phyloP scores from a whole-genome alignment of 2,888 invertebrate species.

The Calameuta pallipes region DNA sequence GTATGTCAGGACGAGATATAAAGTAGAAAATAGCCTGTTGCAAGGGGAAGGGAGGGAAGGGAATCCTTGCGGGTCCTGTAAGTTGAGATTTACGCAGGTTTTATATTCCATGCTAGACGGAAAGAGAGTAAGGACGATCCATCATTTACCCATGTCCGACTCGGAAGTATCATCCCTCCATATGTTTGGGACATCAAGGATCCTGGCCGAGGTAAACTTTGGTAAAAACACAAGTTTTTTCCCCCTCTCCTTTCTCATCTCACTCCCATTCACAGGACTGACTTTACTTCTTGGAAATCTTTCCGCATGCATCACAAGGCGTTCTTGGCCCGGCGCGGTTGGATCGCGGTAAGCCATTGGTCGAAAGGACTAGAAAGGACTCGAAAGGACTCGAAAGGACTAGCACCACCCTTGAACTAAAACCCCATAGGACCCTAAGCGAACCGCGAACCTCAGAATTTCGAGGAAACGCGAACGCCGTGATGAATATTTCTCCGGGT shows the following conservation, averaged over 20 bases:
- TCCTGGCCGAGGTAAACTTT: slow-evolving; percentile 37
- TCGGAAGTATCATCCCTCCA: slow-evolving; percentile 55
- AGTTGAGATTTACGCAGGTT: slow-evolving; percentile 60
- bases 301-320: slow-evolving; percentile 53
- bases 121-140: slow-evolving; percentile 50
- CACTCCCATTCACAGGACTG: neutral
- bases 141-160: slow-evolving; percentile 63
- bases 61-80: slow-evolving; percentile 5
- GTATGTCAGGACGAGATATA: neutral
- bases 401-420: slow-evolving; percentile 22
- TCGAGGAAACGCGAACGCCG: slow-evolving; percentile 39
- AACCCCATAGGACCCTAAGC: slow-evolving; percentile 12
- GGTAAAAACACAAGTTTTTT: slow-evolving; percentile 42
- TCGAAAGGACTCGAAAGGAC: neutral
- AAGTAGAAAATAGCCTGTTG: neutral
- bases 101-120: slow-evolving; percentile 51
- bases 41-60: neutral
- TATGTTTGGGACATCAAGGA: neutral
- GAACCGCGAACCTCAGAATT: slow-evolving; percentile 12
- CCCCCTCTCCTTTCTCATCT: slow-evolving; percentile 25
- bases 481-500: slow-evolving; percentile 60
- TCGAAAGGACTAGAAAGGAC: neutral
- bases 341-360: slow-evolving; percentile 20
- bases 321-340: slow-evolving; percentile 25
- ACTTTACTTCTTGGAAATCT: slow-evolving; percentile 35